Evolutionary conservation across 1,140 invertebrate genomes (phyloP), one percentile per base, ranked within the genome.

Genomic region (Aradophagus sp.): DNA sequence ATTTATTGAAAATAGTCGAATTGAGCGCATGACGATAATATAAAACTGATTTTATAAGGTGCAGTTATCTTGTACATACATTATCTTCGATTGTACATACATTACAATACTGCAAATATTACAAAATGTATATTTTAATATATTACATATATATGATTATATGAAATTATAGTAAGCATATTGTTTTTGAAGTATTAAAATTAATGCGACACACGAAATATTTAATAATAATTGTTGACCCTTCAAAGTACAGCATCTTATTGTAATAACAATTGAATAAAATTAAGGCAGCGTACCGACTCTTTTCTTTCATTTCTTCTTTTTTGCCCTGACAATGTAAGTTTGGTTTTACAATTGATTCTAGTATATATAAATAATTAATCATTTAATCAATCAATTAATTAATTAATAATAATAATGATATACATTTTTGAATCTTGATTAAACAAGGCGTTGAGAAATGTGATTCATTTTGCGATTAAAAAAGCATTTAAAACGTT

Each of bases 201-300:
- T 78, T 74, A 79, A 83, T 73, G 72, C 75, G 77, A 80, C 80
- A 84, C 76, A 80, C 75, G 59, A 80, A 81, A 84, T 83, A 78
- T 84, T 81, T 83, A 84, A 83, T 74, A 75, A 84, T 84, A 84
- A n/a, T 82, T 83, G 80, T 84, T 84, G 83, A 84, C 61, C 76
- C 69, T 82, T 83, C 77, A 73, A 78, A 80, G 78, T 58, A 73
- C 80, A 78, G 72, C 78, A 77, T 83, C 76, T 84, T 83, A 82
- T 84, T 84, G 79, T 84, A 84, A 78, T 63, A 56, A 77, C 65
- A 70, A 81, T 80, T 80, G 58, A 84, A 84, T 84, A 83, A 84
- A 84, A 79, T 78, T 83, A 81, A 82, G 73, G 74, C 76, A 78
- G 61, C 76, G 74, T 77, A 62, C 44, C 8, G 4, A 23, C 8